phyloP scores from a whole-genome alignment of 2,888 invertebrate genomes.

The Stictocephala bisonia region DNA sequence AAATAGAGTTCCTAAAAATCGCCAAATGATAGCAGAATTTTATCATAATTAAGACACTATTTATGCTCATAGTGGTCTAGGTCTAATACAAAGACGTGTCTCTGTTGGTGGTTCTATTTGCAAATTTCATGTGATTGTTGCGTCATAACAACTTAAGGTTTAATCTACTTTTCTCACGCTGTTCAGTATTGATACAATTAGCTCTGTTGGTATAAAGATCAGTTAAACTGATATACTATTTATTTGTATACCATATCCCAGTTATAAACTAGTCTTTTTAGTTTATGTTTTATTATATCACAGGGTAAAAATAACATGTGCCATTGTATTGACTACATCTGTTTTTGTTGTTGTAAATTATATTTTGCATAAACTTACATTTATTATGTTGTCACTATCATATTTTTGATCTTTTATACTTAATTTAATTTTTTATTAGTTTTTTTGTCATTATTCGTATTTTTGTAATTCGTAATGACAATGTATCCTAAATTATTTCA shows the following conservation, averaged over 20 bases:
- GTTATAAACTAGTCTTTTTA: not conserved
- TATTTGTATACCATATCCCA: not conserved
- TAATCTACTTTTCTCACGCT: no score
- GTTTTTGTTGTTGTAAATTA: not conserved
- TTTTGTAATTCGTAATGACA: constrained; percentile 1
- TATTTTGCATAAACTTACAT: not conserved
- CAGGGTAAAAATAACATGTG: constrained; percentile 1
- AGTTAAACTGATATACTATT: not conserved
- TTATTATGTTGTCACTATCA: not conserved
- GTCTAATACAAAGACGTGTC: no score
- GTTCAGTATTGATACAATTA: no score
- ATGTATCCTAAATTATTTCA: not conserved
- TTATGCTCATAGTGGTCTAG: constrained; percentile 13
- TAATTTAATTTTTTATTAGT: not conserved
- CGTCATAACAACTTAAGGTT: no score
- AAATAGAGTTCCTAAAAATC: no score
- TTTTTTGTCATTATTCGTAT: not conserved
- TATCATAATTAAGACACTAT: no score
- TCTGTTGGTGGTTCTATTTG: no score
- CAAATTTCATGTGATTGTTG: no score
- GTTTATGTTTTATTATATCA: not conserved
- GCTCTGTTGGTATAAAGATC: not conserved
- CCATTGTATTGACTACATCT: constrained; percentile 4
- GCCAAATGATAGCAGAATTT: no score
- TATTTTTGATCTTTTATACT: not conserved